These are phyloP conservation scores for Melinopterus prodromus DNA, from an alignment of 2,888 invertebrate genomes.

Conservation along the genomic window DNA sequence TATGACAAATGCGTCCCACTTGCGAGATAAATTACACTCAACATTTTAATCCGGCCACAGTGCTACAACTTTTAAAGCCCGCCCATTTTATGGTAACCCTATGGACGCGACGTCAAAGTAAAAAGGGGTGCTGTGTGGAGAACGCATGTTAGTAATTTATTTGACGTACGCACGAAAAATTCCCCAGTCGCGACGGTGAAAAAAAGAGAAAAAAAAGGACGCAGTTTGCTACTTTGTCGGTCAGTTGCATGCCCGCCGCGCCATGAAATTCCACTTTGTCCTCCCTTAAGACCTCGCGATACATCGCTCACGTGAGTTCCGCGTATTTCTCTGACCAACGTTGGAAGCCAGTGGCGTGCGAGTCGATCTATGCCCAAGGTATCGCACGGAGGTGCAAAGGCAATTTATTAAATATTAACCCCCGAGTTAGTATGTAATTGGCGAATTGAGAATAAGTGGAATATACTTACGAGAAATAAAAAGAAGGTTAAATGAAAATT, in stretches of 20 bases:
- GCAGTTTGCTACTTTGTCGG: neutral
- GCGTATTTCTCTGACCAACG: neutral
- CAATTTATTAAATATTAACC: too few species aligned
- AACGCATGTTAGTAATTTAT: neutral
- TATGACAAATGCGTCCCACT: neutral
- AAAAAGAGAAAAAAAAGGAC: neutral
- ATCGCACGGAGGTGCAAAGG: too few species aligned
- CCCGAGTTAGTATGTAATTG: too few species aligned
- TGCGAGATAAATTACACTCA: neutral
- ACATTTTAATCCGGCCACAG: neutral
- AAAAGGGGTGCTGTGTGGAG: neutral
- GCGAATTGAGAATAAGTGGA: too few species aligned
- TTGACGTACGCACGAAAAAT: neutral
- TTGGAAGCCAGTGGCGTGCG: neutral
- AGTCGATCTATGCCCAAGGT: neutral
- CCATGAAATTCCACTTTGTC: conserved; percentile 4
- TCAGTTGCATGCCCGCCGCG: neutral
- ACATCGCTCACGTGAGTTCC: neutral
- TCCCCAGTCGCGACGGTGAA: neutral
- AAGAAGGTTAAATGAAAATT: too few species aligned
- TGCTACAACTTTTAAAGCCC: neutral
- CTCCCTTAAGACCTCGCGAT: neutral
- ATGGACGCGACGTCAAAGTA: neutral
- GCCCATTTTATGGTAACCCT: neutral
- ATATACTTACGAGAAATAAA: too few species aligned